Evolutionary conservation across 2,797 vertebrate genomes (phyloP).

Genomic region (Gymnoscopelus braueri): DNA sequence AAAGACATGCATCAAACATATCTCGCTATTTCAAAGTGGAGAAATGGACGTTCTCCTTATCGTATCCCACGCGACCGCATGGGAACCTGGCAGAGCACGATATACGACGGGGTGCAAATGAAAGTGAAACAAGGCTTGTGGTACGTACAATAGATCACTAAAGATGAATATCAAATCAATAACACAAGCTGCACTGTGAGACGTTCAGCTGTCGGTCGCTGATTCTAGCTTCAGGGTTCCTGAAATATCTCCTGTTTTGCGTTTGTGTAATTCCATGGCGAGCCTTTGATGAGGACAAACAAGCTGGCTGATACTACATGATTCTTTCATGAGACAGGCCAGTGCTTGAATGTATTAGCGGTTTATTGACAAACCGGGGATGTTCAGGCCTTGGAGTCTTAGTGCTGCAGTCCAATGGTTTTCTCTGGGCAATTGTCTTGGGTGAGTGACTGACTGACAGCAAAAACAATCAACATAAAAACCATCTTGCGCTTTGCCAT

Average conservation of each 20-base stretch:
- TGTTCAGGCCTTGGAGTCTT: slow-evolving; percentile 27
- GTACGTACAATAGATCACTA: slow-evolving; percentile 5
- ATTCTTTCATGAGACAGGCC: slow-evolving; percentile 6
- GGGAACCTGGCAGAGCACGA: slow-evolving; percentile 22
- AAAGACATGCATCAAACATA: slow-evolving; percentile 71
- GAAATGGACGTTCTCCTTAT: slow-evolving; percentile 53
- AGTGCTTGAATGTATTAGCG: slow-evolving; percentile 1
- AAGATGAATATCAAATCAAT: slow-evolving; percentile 30
- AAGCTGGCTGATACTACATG: too few relatives aligned
- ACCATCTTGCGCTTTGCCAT: too few relatives aligned
- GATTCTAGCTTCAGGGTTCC: too few relatives aligned
- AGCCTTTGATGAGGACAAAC: too few relatives aligned
- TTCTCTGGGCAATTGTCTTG: too few relatives aligned
- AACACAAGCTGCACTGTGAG: slow-evolving; percentile 13
- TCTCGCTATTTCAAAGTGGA: slow-evolving; percentile 51
- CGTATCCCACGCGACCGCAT: slow-evolving; percentile 34
- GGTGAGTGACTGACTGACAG: too few relatives aligned
- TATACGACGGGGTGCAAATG: not conserved
- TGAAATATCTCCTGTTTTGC: too few relatives aligned
- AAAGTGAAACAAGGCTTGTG: not conserved
- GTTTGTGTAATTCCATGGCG: too few relatives aligned
- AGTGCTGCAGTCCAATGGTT: slow-evolving; percentile 45
- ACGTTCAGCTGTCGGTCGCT: too few relatives aligned
- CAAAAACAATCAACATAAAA: too few relatives aligned
- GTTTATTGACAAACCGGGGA: slow-evolving; percentile 10